These are phyloP conservation scores for Desoria tigrina DNA, from an alignment of 2,888 invertebrate genomes.

Conservation along the genomic window DNA sequence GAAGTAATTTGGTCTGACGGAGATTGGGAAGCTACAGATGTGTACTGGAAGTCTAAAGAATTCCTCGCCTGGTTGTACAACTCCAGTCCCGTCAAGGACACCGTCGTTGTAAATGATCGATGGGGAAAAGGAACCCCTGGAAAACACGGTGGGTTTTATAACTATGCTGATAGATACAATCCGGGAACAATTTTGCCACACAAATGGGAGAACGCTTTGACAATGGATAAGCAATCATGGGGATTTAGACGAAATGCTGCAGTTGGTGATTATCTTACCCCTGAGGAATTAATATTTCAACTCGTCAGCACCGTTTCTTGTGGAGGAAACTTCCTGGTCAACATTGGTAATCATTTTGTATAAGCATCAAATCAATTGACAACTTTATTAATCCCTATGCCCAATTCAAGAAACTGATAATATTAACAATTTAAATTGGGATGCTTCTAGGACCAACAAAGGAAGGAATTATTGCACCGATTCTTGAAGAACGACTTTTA, in stretches of 20 bases:
- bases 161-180: slow-evolving; percentile 58
- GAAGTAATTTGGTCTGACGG: slow-evolving; percentile 58
- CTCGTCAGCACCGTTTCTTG: slow-evolving; percentile 79
- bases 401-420: too few relatives aligned
- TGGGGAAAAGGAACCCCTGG: slow-evolving; percentile 58
- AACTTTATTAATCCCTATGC: slow-evolving; percentile 55
- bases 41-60: slow-evolving; percentile 58
- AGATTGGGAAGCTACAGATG: slow-evolving; percentile 53
- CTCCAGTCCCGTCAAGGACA: slow-evolving; percentile 59
- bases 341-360: slow-evolving; percentile 53
- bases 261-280: slow-evolving; percentile 68
- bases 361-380: not conserved
- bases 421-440: too few relatives aligned
- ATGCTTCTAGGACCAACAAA: slow-evolving; percentile 58
- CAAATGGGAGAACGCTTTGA: slow-evolving; percentile 63
- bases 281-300: slow-evolving; percentile 68
- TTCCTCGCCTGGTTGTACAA: slow-evolving; percentile 60
- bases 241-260: slow-evolving; percentile 64
- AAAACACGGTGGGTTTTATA: slow-evolving; percentile 58
- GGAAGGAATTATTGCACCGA: slow-evolving; percentile 57
- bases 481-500: slow-evolving; percentile 58
- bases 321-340: slow-evolving; percentile 64
- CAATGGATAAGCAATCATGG: slow-evolving; percentile 59
- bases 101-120: slow-evolving; percentile 59
- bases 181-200: slow-evolving; percentile 55